Evolutionary conservation across 2,113 vertebrate species (phyloP), one percentile per base, ranked within the genome.

Genomic region (Motacilla alba): DNA sequence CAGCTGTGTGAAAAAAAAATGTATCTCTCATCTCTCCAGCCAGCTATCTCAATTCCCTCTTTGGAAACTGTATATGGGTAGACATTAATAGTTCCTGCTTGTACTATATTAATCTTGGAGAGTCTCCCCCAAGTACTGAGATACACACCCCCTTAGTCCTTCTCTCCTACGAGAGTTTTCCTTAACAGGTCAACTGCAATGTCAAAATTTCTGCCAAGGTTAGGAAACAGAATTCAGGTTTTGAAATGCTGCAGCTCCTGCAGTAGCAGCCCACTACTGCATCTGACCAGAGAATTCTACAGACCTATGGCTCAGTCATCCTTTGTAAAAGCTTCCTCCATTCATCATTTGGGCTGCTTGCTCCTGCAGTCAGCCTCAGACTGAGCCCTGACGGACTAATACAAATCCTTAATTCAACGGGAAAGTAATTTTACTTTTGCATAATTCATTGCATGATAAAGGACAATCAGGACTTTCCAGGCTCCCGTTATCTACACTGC

Each of bases 351-450:
- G 76, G 86, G 43, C 74, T 87, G 33, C 46, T 78, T 85, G 60
- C 62, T 90, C 82, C 79, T 49, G 41, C 80, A 80, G 33, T n/a
- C 80, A 22, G 53, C 79, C 31, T 78, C 79, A 50, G 13, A 81
- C 0, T 66, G 90, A 96, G 60, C 17, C 6, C 43, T 93, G 73
- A 78, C 66, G 43, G 9, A 74, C 46, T 58, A 83, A 72, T 39
- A 79, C 20, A 93, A 86, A 86, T 59, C 28, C 44, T 59, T 20
- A 78, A 83, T 91, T 92, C 63, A 87, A 26, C 37, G 58, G 70
- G 69, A 93, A 92, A 80, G 82, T 83, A 66, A 81, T 88, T 87
- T 93, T 41, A 63, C 75, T 94, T 92, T 50, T 94, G 85, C 41
- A 94, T 94, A 93, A 95, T 95, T 95, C 85, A 92, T 62, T 72